Conservation (phyloP, 1,140 invertebrate genomes). For the Goniozus legneri region DNA sequence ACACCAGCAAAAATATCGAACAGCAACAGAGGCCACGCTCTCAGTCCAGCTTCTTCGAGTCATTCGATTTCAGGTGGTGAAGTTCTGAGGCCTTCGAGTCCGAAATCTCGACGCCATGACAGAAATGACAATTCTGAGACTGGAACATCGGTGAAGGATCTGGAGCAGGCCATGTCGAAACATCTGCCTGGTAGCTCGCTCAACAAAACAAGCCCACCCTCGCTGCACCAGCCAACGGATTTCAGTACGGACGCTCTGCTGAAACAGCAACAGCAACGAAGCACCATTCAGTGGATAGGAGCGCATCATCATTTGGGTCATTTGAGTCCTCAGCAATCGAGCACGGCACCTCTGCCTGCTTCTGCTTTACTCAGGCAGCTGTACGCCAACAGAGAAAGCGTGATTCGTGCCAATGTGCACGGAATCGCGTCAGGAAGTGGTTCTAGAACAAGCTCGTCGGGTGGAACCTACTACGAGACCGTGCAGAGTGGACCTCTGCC, state of each 20-base stretch:
- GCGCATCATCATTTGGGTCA: slow-evolving; percentile 67
- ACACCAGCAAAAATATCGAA: slow-evolving; percentile 28
- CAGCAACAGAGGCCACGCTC: slow-evolving; percentile 45
- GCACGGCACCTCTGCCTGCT: slow-evolving; percentile 62
- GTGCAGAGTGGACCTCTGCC: slow-evolving; percentile 67
- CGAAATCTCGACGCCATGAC: slow-evolving; percentile 47
- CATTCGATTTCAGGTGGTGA: slow-evolving; percentile 47
- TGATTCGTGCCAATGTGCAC: slow-evolving; percentile 86
- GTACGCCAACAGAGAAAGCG: slow-evolving; percentile 88
- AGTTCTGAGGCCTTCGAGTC: slow-evolving; percentile 41
- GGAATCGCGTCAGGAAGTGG: slow-evolving; percentile 60
- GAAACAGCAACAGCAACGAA: slow-evolving; percentile 77
- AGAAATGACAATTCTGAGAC: slow-evolving; percentile 44
- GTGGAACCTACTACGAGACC: slow-evolving; percentile 54
- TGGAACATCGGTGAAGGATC: slow-evolving; percentile 77
- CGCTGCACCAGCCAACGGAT: slow-evolving; percentile 70
- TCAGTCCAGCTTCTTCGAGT: slow-evolving; percentile 61
- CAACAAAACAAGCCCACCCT: slow-evolving; percentile 56
- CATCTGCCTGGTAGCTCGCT: slow-evolving; percentile 73
- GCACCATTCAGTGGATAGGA: slow-evolving; percentile 92
- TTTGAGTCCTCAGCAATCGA: slow-evolving; percentile 63
- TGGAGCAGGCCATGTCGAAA: slow-evolving; percentile 95
- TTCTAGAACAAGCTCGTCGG: slow-evolving; percentile 44
- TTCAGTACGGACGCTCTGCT: slow-evolving; percentile 83
- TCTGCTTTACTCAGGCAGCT: slow-evolving; percentile 84